Conservation (phyloP, 1,140 invertebrate genomes). For the Dryas iulia region DNA sequence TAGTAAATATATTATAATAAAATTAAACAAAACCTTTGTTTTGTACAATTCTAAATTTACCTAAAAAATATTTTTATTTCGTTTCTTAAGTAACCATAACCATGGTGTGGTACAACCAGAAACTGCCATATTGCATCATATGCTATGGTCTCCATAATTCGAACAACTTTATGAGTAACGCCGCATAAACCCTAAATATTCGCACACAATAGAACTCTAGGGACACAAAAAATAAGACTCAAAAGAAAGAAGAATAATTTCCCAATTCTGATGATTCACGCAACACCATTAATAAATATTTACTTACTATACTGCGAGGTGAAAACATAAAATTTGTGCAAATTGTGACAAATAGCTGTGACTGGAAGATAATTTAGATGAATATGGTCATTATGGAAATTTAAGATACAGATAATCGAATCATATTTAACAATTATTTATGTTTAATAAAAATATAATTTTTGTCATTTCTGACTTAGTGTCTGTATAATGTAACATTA, state of each 20-base stretch:
- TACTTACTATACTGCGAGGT: constrained; percentile 32
- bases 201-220: background rate
- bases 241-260: background rate
- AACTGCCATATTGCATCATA: no score
- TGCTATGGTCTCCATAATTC: no score
- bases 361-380: constrained; percentile 11
- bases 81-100: no score
- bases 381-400: background rate
- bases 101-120: no score
- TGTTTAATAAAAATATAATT: background rate
- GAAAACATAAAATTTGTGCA: constrained; percentile 43
- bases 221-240: background rate
- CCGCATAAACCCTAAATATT: background rate
- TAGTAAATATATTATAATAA: no score
- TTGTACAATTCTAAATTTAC: no score
- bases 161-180: no score
- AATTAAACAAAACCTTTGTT: no score
- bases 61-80: no score
- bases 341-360: constrained; percentile 59
- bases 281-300: constrained; percentile 50
- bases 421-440: background rate
- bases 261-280: background rate
- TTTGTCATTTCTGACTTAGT: background rate
- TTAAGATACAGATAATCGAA: background rate
- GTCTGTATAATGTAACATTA: no score